Conservation (phyloP, 2,113 vertebrate genomes). For the Haplotaxodon microlepis region DNA sequence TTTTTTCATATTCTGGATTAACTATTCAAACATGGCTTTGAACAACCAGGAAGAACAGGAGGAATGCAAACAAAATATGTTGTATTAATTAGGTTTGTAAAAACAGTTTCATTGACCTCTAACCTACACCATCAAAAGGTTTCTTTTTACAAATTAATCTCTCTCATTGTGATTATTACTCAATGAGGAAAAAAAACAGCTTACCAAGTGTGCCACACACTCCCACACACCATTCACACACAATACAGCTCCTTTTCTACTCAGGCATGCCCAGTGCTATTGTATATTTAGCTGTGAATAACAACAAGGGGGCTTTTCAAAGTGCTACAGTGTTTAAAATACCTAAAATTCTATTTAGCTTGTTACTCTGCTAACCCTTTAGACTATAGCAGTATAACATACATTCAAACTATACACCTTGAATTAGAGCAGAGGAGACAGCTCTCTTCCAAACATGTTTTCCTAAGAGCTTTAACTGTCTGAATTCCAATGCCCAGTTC, state of each 20-base stretch:
- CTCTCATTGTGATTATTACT: background rate
- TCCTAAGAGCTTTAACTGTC: slow-evolving; percentile 5
- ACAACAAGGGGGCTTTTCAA: background rate
- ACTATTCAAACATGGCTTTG: background rate
- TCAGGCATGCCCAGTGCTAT: background rate
- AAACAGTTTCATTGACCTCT: rapidly evolving
- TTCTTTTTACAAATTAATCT: background rate
- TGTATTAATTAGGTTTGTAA: background rate
- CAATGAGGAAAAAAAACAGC: background rate
- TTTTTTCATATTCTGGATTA: background rate
- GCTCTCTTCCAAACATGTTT: background rate
- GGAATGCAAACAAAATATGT: background rate
- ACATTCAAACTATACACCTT: background rate
- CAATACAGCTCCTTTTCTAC: background rate
- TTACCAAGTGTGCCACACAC: background rate
- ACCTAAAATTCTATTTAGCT: background rate
- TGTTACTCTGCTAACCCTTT: background rate
- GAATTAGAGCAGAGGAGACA: background rate
- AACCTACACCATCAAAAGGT: background rate
- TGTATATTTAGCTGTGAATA: background rate
- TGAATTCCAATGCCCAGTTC: background rate
- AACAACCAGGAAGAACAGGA: background rate
- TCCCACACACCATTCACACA: background rate
- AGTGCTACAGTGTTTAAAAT: background rate
- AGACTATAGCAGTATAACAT: background rate